Conservation (phyloP, 2,113 vertebrate genomes). For the Machaerirhynchus nigripectus region DNA sequence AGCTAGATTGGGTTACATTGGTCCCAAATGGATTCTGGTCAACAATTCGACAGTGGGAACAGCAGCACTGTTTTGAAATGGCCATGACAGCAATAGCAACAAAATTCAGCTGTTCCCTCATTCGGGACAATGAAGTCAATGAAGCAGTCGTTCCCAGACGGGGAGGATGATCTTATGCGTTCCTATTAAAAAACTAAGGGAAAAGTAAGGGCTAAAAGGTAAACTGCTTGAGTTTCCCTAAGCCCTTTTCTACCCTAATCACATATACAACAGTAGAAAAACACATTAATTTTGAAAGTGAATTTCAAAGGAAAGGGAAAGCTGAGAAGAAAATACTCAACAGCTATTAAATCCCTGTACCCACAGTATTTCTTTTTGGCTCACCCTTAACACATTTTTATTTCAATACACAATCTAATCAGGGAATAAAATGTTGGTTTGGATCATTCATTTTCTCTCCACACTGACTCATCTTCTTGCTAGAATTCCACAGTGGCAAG, state of each 20-base stretch:
- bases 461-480: neutral
- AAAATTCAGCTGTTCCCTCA: conserved; percentile 1
- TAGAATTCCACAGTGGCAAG: neutral
- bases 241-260: neutral
- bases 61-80: neutral
- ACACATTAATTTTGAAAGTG: neutral
- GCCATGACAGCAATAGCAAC: neutral
- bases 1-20: neutral
- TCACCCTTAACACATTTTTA: neutral
- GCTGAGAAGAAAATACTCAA: neutral
- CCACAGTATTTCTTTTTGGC: neutral
- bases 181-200: neutral
- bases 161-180: neutral
- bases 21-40: neutral
- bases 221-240: neutral
- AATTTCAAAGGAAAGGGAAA: neutral
- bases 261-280: neutral
- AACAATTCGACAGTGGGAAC: neutral
- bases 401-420: conserved; percentile 6
- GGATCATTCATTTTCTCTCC: neutral
- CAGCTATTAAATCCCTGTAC: neutral
- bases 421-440: neutral
- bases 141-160: neutral
- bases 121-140: neutral
- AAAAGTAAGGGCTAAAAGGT: neutral